Conservation (phyloP, 1,140 invertebrate genomes). For the Drosophila pseudoobscura region DNA sequence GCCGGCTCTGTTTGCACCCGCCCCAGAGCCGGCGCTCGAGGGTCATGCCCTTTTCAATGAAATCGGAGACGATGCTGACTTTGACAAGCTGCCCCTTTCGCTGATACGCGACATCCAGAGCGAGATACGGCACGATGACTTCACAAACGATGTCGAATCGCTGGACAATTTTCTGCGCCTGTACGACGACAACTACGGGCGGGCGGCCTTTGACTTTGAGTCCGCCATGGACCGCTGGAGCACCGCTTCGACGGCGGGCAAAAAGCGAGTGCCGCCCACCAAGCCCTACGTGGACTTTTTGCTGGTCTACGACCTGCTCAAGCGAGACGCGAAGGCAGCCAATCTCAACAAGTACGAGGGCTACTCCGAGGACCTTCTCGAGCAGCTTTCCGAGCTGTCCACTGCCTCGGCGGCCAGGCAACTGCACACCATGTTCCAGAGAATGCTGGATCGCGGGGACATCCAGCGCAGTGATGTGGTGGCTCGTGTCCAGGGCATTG, state of each 20-base stretch:
- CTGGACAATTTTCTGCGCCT: slow-evolving; percentile 80
- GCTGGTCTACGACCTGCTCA: slow-evolving; percentile 80
- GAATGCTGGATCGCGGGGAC: slow-evolving; percentile 76
- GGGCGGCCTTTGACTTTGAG: slow-evolving; percentile 72
- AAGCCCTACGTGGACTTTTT: slow-evolving; percentile 82
- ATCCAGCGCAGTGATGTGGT: slow-evolving; percentile 78
- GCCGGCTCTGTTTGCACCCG: slow-evolving; percentile 65
- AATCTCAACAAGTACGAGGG: slow-evolving; percentile 82
- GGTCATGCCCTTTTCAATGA: slow-evolving; percentile 70
- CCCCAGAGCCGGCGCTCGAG: slow-evolving; percentile 25
- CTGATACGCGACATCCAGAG: slow-evolving; percentile 75
- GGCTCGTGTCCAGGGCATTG: slow-evolving; percentile 70
- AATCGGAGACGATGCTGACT: slow-evolving; percentile 63
- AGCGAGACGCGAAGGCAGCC: slow-evolving; percentile 79
- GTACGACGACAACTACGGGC: slow-evolving; percentile 81
- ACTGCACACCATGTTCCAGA: slow-evolving; percentile 68
- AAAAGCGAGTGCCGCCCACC: slow-evolving; percentile 80
- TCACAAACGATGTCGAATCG: slow-evolving; percentile 78
- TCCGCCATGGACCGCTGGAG: slow-evolving; percentile 79
- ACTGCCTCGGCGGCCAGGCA: slow-evolving; percentile 69
- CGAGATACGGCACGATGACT: slow-evolving; percentile 69
- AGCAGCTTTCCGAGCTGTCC: slow-evolving; percentile 67
- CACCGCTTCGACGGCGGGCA: slow-evolving; percentile 75
- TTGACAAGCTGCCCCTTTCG: slow-evolving; percentile 69
- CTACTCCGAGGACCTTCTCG: slow-evolving; percentile 72